Evolutionary conservation across 1,140 invertebrate species (phyloP).

Genomic region (Aphaenogaster rudis): DNA sequence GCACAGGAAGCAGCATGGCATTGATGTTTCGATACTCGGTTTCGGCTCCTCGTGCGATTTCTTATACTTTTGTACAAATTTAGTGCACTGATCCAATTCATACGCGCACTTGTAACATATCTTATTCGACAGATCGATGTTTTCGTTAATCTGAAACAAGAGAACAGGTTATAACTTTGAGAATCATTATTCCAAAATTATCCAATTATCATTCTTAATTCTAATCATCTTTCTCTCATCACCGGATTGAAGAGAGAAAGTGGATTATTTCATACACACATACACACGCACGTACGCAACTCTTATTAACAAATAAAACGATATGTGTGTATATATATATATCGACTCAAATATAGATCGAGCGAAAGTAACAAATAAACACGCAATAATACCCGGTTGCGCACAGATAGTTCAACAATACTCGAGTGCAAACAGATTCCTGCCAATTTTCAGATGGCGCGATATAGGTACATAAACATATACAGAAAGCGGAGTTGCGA

Average conservation of each 20-base stretch:
- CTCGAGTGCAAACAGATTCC: neutral
- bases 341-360: neutral
- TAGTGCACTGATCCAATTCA: slow-evolving; percentile 83
- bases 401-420: neutral
- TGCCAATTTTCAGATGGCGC: neutral
- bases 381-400: neutral
- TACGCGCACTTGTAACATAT: slow-evolving; percentile 85
- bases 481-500: neutral
- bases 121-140: slow-evolving; percentile 73
- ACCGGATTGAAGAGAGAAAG: neutral
- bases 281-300: neutral
- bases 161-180: neutral
- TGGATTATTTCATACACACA: neutral
- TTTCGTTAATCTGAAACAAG: slow-evolving; percentile 64
- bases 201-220: neutral
- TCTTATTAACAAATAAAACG: neutral
- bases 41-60: slow-evolving; percentile 34
- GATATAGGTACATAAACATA: neutral
- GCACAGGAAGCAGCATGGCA: slow-evolving; percentile 77
- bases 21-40: neutral
- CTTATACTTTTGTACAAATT: slow-evolving; percentile 83
- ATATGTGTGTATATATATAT: neutral
- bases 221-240: neutral
- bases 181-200: neutral
- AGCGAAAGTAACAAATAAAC: neutral